phyloP scores from a whole-genome alignment of 2,888 invertebrate species.

The Rotaria magnacalcarata region DNA sequence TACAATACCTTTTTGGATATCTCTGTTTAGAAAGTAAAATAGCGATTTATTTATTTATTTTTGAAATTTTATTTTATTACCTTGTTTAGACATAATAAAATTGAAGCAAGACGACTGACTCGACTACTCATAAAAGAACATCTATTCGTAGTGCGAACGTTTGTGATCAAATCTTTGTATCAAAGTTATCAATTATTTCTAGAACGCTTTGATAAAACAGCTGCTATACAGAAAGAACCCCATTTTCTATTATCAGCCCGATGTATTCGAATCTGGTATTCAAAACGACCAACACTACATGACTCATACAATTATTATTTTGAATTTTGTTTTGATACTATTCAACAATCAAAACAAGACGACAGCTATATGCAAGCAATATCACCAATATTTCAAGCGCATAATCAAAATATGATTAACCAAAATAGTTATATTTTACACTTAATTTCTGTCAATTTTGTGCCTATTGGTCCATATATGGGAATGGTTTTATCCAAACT shows the following conservation, averaged over 20 bases:
- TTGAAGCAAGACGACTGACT: not conserved
- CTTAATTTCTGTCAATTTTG: not conserved
- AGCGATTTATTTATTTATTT: slow-evolving; percentile 42
- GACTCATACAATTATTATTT: slow-evolving; percentile 26
- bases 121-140: not conserved
- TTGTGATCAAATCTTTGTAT: slow-evolving; percentile 5
- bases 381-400: not conserved
- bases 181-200: slow-evolving; percentile 12
- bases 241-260: not conserved
- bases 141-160: not conserved
- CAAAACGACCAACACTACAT: not conserved
- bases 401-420: slow-evolving; percentile 11
- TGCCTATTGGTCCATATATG: slow-evolving; percentile 28
- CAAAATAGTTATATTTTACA: slow-evolving; percentile 11
- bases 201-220: not conserved
- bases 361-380: not conserved
- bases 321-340: slow-evolving; percentile 1
- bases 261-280: slow-evolving; percentile 23
- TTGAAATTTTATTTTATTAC: not conserved
- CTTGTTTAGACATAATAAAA: slow-evolving; percentile 3
- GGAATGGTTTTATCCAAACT: slow-evolving; percentile 54
- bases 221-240: slow-evolving; percentile 33
- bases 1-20: slow-evolving; percentile 69
- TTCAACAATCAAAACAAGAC: not conserved
- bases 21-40: slow-evolving; percentile 64